A percentile compares a stretch with the other conserved stretches of the same genome.
Conservation (phyloP, 1,140 invertebrate genomes). For the Drosophila pseudoobscura region DNA sequence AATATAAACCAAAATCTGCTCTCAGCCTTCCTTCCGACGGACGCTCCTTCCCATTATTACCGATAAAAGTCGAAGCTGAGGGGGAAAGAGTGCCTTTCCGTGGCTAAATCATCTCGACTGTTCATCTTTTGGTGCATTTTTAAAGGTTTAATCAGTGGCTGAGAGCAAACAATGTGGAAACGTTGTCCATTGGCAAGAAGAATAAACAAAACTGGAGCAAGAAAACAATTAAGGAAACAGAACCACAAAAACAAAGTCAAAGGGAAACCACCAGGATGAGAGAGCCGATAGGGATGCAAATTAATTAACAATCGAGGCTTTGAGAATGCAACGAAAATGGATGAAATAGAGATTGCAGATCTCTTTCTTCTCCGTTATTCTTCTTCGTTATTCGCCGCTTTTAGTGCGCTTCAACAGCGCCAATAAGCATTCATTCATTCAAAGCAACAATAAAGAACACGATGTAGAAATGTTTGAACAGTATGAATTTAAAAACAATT, state of each 20-base stretch:
- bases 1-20: slow-evolving; percentile 14
- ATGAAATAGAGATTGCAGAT: slow-evolving; percentile 14
- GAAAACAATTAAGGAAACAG: slow-evolving; percentile 24
- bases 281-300: neutral
- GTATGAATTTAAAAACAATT: neutral
- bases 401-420: slow-evolving; percentile 8
- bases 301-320: slow-evolving; percentile 35
- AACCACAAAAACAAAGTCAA: slow-evolving; percentile 7
- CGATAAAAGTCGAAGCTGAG: neutral
- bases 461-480: too few species aligned
- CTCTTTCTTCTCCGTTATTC: neutral
- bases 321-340: slow-evolving; percentile 33
- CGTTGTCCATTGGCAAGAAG: neutral
- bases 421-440: neutral
- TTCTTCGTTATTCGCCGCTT: neutral
- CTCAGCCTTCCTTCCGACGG: slow-evolving; percentile 10
- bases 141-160: slow-evolving; percentile 19
- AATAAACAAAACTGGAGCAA: neutral
- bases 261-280: neutral
- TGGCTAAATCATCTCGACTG: neutral
- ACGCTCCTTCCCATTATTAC: neutral
- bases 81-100: neutral
- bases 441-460: too few species aligned
- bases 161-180: slow-evolving; percentile 7
- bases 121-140: slow-evolving; percentile 5